Evolutionary conservation across 2,888 invertebrate species (phyloP).

Genomic region (Sesamia inferens): DNA sequence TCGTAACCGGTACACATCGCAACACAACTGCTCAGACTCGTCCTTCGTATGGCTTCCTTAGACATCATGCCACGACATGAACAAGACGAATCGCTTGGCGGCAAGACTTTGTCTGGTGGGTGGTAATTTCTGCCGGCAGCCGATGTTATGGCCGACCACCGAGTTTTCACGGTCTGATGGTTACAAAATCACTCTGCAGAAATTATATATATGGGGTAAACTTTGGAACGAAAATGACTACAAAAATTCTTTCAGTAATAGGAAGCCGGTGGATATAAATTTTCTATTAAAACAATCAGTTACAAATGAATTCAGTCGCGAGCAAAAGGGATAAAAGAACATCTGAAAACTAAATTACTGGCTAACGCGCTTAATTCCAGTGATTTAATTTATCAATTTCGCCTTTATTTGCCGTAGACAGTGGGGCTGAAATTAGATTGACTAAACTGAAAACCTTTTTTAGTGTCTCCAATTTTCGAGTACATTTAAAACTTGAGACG

Average conservation of each 20-base stretch:
- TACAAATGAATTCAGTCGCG: neutral
- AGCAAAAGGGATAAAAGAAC: neutral
- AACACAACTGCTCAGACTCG: no score
- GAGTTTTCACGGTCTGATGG: no score
- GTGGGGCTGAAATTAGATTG: slow-evolving; percentile 26
- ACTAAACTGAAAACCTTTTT: neutral
- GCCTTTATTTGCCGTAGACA: slow-evolving; percentile 7
- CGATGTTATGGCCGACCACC: no score
- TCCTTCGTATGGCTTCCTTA: no score
- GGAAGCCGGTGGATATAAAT: neutral
- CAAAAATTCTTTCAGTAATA: neutral
- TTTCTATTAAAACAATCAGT: neutral
- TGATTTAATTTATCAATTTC: slow-evolving; percentile 25
- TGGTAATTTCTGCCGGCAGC: no score
- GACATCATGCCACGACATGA: no score
- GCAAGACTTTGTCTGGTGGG: no score
- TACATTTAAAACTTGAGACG: slow-evolving; percentile 22
- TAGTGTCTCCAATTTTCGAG: neutral
- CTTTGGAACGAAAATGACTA: neutral
- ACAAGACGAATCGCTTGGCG: no score
- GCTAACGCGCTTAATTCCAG: neutral
- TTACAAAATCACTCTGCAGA: neutral
- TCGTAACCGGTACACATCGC: no score
- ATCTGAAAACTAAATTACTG: neutral
- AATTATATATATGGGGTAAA: neutral